A percentile compares a stretch with the other conserved stretches of the same genome.
phyloP scores from a whole-genome alignment of 2,888 invertebrate genomes.

The Lepidocyrtoides sp. region DNA sequence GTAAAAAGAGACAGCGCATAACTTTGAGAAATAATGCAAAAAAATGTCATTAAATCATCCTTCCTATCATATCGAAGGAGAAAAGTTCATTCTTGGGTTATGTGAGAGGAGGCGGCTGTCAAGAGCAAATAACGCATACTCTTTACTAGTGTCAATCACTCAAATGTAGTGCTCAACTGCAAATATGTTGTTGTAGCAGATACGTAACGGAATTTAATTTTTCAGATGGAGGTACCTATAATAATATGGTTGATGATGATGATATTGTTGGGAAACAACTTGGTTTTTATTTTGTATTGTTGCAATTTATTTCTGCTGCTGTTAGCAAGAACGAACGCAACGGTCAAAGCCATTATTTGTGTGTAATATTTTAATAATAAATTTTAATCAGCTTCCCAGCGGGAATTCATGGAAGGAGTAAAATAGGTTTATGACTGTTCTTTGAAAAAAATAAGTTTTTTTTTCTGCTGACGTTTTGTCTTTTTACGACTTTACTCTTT shows the following conservation, averaged over 20 bases:
- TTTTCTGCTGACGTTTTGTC: not conserved
- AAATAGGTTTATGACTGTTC: not conserved
- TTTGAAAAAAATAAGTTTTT: not conserved
- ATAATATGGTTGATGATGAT: not conserved
- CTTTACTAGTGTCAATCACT: not conserved
- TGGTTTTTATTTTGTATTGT: not conserved
- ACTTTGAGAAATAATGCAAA: not conserved
- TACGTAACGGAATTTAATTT: too few relatives aligned
- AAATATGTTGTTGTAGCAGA: too few relatives aligned
- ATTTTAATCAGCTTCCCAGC: slow-evolving; percentile 19
- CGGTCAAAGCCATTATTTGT: not conserved
- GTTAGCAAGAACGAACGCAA: too few relatives aligned
- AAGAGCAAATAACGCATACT: not conserved
- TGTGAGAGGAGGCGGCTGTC: slow-evolving; percentile 8
- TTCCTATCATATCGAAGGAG: slow-evolving; percentile 24
- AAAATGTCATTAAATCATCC: slow-evolving; percentile 54
- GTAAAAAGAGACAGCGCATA: not conserved
- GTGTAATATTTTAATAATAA: not conserved
- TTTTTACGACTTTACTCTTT: not conserved
- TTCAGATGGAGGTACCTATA: too few relatives aligned
- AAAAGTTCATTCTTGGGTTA: not conserved
- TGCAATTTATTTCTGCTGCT: not conserved
- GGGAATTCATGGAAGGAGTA: not conserved
- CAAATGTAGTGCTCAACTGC: not conserved
- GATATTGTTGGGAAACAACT: too few relatives aligned